Evolutionary conservation across 2,797 vertebrate species (phyloP), one percentile per base, ranked within the genome.

Genomic region (Tapirus indicus): DNA sequence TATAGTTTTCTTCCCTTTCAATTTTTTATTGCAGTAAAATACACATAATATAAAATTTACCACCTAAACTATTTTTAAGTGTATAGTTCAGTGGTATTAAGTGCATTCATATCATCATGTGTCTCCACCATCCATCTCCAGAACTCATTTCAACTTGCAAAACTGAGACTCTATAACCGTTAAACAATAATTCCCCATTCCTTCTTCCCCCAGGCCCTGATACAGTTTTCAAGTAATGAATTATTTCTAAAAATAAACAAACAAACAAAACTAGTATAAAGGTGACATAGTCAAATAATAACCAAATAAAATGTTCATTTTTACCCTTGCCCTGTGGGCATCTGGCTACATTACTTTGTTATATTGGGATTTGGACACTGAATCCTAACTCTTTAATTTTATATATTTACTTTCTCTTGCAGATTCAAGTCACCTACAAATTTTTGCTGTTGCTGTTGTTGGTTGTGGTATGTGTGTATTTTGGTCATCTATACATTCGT

Each of bases 221-320:
- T 69, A 29, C 52, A 64, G 9, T 64, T 94, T 93, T 86, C 71
- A 95, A 77, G 77, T 89, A 23, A 58, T 71, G 14, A 62, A 35
- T 71, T 83, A 83, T 78, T 95, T 91, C 86, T 94, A 23, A 88
- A 85, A 94, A 52, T 16, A 78, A 92, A 49, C 52, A 47, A 74
- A 27, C 32, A 69, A 41, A 49, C 14, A 69, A 41, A 35, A 35
- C 21, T 64, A 58, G 13, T 29, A 78, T 41, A 94, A 94, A 84
- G 17, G 27, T 87, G 38, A n/a, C 44, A 56, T 64, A 68, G 32
- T 72, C 17, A 87, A 71, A 92, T 75, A 66, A 78, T 78, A 84
- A 77, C 16, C 41, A 20, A 54, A 60, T 52, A 52, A 77, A 78
- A 60, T 27, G 20, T 62, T 18, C 3, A 44, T 68, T 75, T 94